Evolutionary conservation across 2,113 vertebrate genomes (phyloP), one percentile per base, ranked within the genome.

Genomic region (Tachysurus vachellii): DNA sequence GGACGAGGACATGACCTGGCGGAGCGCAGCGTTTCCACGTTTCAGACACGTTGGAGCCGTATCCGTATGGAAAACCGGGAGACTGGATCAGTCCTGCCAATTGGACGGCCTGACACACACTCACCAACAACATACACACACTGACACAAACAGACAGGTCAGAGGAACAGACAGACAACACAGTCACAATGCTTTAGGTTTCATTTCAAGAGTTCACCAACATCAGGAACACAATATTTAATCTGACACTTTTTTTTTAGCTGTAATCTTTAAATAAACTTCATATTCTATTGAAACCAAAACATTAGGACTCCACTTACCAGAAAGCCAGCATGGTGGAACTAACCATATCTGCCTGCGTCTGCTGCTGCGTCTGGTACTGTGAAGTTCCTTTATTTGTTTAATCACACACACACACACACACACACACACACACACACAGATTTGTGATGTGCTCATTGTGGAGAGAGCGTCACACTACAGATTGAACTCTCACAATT

Each of bases 81-180:
- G 98, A 99, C 81, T 97, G 92, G 90, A 99, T 94, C 95, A 97
- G 96, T 70, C 97, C 97, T 23, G 95, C 93, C 26, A 95, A 90
- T 13, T 73, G 61, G 0, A 90, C 76, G 16, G 36, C 79, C n/a
- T 80, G 82, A 3, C 85, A 83, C 82, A 89, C 54, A 0, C 87
- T 89, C 64, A 89, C 62, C 36, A 91, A 85, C 47, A 90, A 42
- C 57, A 86, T 23, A 83, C 44, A 85, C 44, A 88, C n/a, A 73
- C 90, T 90, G 5, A 50, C 47, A 80, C 54, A 13, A 28, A 64
- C 9, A 50, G 42, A 54, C 19, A n/a, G 61, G 23, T 7, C 21
- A 8, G 21, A 68, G n/a, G 1, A 2, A 76, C 26, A 53, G 12
- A 76, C 12, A 53, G 23, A 26, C 42, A 47, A 3, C 8, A 47